Conservation (phyloP, 2,113 vertebrate genomes). For the Hyperoodon ampullatus region DNA sequence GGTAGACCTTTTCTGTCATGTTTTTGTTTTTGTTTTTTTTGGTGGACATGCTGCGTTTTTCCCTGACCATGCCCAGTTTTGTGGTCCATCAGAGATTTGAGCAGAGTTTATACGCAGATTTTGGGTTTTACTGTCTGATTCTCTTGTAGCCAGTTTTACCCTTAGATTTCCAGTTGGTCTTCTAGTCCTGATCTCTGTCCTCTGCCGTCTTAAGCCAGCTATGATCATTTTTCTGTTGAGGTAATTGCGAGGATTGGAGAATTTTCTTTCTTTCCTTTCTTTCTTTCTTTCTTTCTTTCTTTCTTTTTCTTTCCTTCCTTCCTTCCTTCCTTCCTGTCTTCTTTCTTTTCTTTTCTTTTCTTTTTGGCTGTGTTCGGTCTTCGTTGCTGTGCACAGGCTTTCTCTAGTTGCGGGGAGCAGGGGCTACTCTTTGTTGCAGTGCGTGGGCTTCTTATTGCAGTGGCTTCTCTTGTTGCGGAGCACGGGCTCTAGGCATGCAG, state of each 20-base stretch:
- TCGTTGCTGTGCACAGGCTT: too few relatives aligned
- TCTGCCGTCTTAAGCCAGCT: not conserved
- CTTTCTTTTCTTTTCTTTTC: too few relatives aligned
- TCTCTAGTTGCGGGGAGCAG: too few relatives aligned
- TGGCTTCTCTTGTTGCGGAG: too few relatives aligned
- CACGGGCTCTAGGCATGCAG: too few relatives aligned
- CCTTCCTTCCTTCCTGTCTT: not conserved
- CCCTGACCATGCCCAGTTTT: not conserved
- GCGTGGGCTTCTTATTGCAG: too few relatives aligned
- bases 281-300: too few relatives aligned
- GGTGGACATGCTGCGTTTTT: not conserved
- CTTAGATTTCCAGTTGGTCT: not conserved
- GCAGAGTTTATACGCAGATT: too few relatives aligned
- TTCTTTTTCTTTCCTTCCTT: too few relatives aligned
- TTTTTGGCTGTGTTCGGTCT: too few relatives aligned
- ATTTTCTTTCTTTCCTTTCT: not conserved
- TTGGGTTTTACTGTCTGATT: not conserved
- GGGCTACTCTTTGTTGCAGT: too few relatives aligned
- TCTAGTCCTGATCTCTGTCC: not conserved
- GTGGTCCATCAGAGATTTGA: not conserved
- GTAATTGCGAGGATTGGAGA: not conserved
- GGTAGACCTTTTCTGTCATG: not conserved
- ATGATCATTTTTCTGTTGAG: not conserved
- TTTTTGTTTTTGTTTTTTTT: not conserved
- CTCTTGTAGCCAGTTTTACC: not conserved